phyloP scores from a whole-genome alignment of 2,888 invertebrate species.

The Tetramorium bicarinatum region DNA sequence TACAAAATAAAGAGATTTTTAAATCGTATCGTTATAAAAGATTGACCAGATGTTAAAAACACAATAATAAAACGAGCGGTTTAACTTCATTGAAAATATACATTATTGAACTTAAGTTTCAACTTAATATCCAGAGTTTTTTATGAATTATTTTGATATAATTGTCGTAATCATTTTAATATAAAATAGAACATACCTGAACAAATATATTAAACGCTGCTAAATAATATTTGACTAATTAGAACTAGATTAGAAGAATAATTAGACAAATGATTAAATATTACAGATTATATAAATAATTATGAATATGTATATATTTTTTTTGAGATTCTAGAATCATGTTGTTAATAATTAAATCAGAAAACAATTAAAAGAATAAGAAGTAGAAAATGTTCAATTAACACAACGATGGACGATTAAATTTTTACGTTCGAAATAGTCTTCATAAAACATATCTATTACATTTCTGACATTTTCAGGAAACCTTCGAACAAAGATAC shows the following conservation, averaged over 20 bases:
- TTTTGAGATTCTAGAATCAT: neutral
- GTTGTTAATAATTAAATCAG: neutral
- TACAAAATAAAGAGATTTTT: neutral
- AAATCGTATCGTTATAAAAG: neutral
- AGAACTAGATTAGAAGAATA: no score
- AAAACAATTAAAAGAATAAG: neutral
- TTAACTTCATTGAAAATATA: neutral
- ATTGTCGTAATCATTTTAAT: neutral
- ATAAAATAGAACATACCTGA: neutral
- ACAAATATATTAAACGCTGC: neutral
- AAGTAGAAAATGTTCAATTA: neutral
- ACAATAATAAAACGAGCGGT: neutral
- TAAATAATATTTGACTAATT: neutral
- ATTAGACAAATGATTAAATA: neutral
- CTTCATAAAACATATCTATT: neutral
- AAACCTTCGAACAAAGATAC: neutral
- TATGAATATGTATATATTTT: no score
- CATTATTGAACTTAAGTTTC: neutral
- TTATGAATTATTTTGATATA: neutral
- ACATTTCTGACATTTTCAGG: neutral
- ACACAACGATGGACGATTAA: neutral
- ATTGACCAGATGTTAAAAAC: neutral
- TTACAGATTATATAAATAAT: neutral
- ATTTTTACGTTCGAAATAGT: neutral
- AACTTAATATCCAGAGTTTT: neutral